These are phyloP conservation scores for Athalia circularis DNA, from an alignment of 2,888 invertebrate species.

Conservation along the genomic window DNA sequence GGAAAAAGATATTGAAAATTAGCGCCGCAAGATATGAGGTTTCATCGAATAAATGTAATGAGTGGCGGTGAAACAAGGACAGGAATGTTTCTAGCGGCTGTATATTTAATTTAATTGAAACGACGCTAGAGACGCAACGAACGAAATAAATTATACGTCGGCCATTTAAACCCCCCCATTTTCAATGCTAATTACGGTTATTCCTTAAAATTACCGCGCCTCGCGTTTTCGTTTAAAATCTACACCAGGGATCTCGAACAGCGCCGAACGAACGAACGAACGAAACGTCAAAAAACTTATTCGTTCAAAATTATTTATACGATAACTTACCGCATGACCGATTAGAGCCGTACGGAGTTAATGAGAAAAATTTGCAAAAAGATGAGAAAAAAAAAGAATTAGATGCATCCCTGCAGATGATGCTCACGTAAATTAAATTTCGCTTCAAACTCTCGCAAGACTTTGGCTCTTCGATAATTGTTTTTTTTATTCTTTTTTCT, in stretches of 20 bases:
- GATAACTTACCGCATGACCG: background rate
- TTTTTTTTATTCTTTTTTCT: too few species aligned
- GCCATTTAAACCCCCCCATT: constrained; percentile 4
- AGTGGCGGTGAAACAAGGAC: background rate
- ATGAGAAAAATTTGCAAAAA: background rate
- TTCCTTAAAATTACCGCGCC: constrained; percentile 2
- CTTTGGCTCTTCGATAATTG: too few species aligned
- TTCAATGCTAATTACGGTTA: constrained; percentile 35
- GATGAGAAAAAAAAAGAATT: too few species aligned
- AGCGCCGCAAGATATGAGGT: too few species aligned
- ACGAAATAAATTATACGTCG: constrained; percentile 25
- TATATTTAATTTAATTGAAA: constrained; percentile 27
- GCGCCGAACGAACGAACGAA: background rate
- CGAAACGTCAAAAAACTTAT: background rate
- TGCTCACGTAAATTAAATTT: too few species aligned
- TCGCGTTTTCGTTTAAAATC: constrained; percentile 10
- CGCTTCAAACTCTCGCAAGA: too few species aligned
- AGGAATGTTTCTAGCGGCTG: background rate
- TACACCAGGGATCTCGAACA: constrained; percentile 1
- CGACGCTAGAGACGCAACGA: background rate
- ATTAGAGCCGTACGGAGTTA: background rate
- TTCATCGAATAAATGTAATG: background rate
- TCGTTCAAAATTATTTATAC: constrained; percentile 10
- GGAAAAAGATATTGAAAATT: too few species aligned
- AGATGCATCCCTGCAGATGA: too few species aligned